Base-by-base conservation (phyloP, 2,797 vertebrate genomes). In the Tachyglossus aculeatus region DNA sequence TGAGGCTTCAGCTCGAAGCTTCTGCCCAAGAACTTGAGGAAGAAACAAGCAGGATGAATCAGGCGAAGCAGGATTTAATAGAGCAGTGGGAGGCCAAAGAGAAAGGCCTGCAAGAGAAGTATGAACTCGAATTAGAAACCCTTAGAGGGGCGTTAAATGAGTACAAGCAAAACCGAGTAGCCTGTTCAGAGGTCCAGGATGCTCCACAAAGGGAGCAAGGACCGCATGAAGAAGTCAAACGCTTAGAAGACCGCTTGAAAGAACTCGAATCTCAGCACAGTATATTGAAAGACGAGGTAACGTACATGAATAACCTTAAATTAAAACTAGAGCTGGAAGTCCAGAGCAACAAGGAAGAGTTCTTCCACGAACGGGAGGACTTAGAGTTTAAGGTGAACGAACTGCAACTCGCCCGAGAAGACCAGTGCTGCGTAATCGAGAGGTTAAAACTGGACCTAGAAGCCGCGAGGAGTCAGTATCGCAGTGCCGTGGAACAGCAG, bases 381-480 rank as follows among this genome's bases (percentile, higher is more conserved):
- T 87, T 98, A 58, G 97, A 98, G 67, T 99, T 99, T 78, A 99
- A 97, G 90, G 94, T 99, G 67, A 95, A 98, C 75, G 98, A 99
- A 85, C 74, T 99, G 39, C 95, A 97, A 52, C 93, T 97, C 90
- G 89, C 67, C 76, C 95, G 94, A 85, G 95, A 96, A 74, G 96
- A 98, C 10, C 86, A 90, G 22, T 72, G 88, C 38, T 74, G 73
- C 79, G 25, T 75, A 59, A 92, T 93, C 3, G 91, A 93, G 77
- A 94, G 93, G 81, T 70, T 93, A 72, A 93, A 92, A 74, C 52
- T 80, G 40, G 90, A 94, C 6, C 86, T 91, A 74, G 86, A 94
- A 59, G 71, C 57, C 66, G 71, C 79, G 71, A 89, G 74, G 40
- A 65, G 85, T 22, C 71, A 85, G 7, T 80, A 67, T 48, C 77